Percentiles rank a stretch among this genome's conserved stretches.
Evolutionary conservation across 1,140 invertebrate genomes (phyloP).

Genomic region (Diprion similis): DNA sequence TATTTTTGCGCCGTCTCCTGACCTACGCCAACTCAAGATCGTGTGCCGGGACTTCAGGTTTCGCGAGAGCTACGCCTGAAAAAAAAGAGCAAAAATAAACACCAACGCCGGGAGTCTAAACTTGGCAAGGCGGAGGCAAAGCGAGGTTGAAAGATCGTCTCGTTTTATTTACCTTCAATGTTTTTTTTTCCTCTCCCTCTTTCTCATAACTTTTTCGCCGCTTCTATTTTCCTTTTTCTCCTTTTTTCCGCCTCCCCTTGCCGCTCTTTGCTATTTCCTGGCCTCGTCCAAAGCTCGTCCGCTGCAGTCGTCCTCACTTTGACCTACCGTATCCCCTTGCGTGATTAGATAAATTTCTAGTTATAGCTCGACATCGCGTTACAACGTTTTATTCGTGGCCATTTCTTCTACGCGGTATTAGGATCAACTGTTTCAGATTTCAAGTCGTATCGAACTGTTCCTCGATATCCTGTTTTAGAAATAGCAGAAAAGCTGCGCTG

Average conservation of each 20-base stretch:
- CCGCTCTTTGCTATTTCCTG: too few species aligned
- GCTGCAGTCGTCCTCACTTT: background rate
- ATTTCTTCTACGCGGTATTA: too few species aligned
- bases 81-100: background rate
- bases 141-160: background rate
- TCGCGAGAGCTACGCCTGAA: background rate
- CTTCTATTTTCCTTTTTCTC: background rate
- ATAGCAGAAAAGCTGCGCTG: too few species aligned
- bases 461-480: too few species aligned
- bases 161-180: background rate
- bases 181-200: background rate
- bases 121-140: background rate
- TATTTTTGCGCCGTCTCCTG: constrained; percentile 10
- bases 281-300: background rate
- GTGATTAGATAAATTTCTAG: too few species aligned
- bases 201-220: background rate
- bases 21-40: constrained; percentile 9
- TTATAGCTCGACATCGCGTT: too few species aligned
- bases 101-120: background rate
- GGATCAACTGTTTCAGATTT: too few species aligned
- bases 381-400: too few species aligned
- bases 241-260: background rate
- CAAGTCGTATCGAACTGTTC: too few species aligned
- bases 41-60: background rate
- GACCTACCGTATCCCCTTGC: background rate